Evolutionary conservation across 2,113 vertebrate genomes (phyloP), one percentile per base, ranked within the genome.

Genomic region (Ochotona curzoniae): DNA sequence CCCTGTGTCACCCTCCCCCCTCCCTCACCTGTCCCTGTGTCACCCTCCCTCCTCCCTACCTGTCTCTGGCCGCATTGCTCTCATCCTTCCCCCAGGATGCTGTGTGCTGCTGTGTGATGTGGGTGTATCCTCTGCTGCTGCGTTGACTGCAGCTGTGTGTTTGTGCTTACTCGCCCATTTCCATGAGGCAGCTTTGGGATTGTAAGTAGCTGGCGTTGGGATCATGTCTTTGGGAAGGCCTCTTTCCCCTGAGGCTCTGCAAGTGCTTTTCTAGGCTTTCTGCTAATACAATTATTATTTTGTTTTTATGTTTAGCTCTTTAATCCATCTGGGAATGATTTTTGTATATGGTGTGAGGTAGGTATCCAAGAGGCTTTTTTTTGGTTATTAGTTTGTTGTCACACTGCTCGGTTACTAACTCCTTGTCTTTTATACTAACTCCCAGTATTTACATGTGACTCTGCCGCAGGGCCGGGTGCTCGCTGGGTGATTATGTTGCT

Each of bases 261-360:
- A 87, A 83, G 89, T 94, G 95, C 23, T 57, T 94, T 96, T 88
- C 87, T 94, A 93, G 95, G 88, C 95, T 96, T 97, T 95, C 87
- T 96, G 96, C 96, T 97, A 97, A 97, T 97, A 96, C 95, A 89
- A 94, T 96, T 96, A 96, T 97, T 96, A 94, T 97, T 97, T 97
- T 97, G 94, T 96, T 96, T 96, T 96, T 96, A 97, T 94, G 96
- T 97, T 97, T 96, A 97, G 96, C 96, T 97, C 96, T 97, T 97
- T 97, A 97, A 97, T 96, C 96, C 96, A 96, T 97, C 96, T 96
- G 96, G 96, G 94, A 97, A 97, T 97, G 96, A 97, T 97, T 97
- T 97, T 97, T 97, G 96, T 97, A 97, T 97, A 97, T 97, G 96
- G 96, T 97, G 96, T 97, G 96, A 97, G 96, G 96, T 97, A 97